Conservation (phyloP, 2,113 vertebrate genomes). For the Equus quagga region DNA sequence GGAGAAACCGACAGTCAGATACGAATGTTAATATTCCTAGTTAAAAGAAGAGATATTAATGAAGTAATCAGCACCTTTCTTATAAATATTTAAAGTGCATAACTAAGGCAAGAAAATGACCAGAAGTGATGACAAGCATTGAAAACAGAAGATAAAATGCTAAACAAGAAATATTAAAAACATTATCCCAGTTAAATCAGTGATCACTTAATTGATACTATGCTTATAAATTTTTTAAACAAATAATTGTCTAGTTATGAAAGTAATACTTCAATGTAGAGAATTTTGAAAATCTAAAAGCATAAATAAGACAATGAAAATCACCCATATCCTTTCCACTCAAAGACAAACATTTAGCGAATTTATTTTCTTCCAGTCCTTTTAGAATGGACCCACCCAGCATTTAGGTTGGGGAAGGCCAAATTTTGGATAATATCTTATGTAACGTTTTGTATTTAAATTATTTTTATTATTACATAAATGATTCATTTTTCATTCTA, state of each 20-base stretch:
- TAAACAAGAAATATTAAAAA: constrained; percentile 30
- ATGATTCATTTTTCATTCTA: neutral
- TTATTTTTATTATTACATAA: constrained; percentile 11
- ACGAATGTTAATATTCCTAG: neutral
- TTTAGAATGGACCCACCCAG: neutral
- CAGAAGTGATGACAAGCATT: neutral
- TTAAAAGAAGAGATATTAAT: constrained; percentile 33
- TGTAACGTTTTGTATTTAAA: neutral
- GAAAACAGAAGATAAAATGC: constrained; percentile 34
- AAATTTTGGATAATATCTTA: constrained; percentile 16
- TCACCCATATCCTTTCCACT: neutral
- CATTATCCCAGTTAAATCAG: constrained; percentile 8
- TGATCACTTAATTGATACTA: neutral
- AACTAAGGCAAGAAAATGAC: neutral
- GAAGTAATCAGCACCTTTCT: neutral
- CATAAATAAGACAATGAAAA: neutral
- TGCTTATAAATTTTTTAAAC: neutral
- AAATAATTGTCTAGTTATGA: neutral
- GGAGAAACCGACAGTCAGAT: neutral
- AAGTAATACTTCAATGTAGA: neutral
- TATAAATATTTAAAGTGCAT: constrained; percentile 45
- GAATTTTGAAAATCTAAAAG: neutral
- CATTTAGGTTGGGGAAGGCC: neutral
- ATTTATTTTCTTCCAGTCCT: neutral
- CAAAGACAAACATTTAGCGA: neutral